These are phyloP conservation scores for Acrocephalus kingi DNA, from an alignment of 2,113 vertebrate genomes.

Conservation along the genomic window DNA sequence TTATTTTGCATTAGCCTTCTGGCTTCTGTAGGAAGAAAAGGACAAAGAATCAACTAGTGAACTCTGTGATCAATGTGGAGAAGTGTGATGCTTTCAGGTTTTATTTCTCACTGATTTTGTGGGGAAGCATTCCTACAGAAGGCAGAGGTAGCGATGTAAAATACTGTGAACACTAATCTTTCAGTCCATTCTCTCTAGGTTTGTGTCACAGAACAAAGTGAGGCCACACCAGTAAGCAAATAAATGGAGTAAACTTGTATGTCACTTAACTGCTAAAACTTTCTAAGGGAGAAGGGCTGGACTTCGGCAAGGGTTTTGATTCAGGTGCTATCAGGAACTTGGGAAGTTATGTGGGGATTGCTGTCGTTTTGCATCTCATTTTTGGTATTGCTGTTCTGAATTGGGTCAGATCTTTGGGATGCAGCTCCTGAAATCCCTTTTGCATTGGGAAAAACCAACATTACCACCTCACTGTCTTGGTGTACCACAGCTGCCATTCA, in stretches of 20 bases:
- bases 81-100: neutral
- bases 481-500: accelerated
- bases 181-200: neutral
- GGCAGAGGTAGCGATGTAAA: neutral
- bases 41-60: neutral
- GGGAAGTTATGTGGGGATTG: neutral
- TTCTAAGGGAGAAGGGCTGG: neutral
- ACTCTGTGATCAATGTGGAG: neutral
- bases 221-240: neutral
- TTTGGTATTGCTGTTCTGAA: neutral
- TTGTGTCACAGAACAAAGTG: neutral
- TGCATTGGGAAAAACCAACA: accelerated
- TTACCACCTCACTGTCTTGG: too few relatives aligned
- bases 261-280: neutral
- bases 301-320: neutral
- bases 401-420: neutral
- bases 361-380: neutral
- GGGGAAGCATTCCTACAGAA: neutral
- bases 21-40: neutral
- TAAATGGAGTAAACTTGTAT: accelerated
- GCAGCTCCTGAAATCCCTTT: neutral
- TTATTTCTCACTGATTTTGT: neutral
- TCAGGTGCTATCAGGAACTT: accelerated
- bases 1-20: neutral
- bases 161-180: neutral